Percentiles rank a stretch among this genome's conserved stretches.
These are phyloP conservation scores for Megalurothrips usitatus DNA, from an alignment of 2,888 invertebrate genomes.

Conservation along the genomic window DNA sequence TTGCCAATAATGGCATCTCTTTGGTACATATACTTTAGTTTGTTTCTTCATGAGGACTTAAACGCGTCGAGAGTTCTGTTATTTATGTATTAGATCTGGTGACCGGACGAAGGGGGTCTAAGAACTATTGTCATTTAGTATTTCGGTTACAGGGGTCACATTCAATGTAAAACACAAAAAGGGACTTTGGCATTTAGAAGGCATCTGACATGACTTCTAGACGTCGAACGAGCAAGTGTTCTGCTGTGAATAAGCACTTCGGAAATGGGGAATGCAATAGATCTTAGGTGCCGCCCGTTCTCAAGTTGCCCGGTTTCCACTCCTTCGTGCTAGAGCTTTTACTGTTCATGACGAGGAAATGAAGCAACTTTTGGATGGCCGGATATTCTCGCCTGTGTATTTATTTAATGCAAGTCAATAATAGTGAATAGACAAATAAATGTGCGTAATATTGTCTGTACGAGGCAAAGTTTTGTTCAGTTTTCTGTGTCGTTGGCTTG, in stretches of 20 bases:
- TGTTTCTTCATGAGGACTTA: no score
- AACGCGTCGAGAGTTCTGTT: background rate
- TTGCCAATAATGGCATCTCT: no score
- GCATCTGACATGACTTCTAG: background rate
- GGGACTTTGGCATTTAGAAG: slow-evolving; percentile 6
- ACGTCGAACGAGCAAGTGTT: background rate
- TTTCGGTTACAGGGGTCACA: background rate
- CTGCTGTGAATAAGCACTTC: background rate
- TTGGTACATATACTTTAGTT: no score
- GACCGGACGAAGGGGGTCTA: background rate
- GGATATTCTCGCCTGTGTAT: background rate
- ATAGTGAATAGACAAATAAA: no score
- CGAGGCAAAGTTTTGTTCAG: no score
- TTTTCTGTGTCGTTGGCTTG: no score
- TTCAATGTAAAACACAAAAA: background rate
- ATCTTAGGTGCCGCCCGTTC: background rate
- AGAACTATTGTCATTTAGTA: background rate
- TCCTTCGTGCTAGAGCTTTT: background rate
- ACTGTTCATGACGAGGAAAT: background rate
- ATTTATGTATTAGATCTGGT: background rate
- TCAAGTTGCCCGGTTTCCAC: background rate
- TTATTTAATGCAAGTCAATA: background rate
- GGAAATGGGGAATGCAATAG: background rate
- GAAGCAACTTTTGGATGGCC: slow-evolving; percentile 3
- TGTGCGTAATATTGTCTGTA: no score